These are phyloP conservation scores for Drymodes brunneopygia DNA, from an alignment of 2,113 vertebrate species.

Conservation along the genomic window DNA sequence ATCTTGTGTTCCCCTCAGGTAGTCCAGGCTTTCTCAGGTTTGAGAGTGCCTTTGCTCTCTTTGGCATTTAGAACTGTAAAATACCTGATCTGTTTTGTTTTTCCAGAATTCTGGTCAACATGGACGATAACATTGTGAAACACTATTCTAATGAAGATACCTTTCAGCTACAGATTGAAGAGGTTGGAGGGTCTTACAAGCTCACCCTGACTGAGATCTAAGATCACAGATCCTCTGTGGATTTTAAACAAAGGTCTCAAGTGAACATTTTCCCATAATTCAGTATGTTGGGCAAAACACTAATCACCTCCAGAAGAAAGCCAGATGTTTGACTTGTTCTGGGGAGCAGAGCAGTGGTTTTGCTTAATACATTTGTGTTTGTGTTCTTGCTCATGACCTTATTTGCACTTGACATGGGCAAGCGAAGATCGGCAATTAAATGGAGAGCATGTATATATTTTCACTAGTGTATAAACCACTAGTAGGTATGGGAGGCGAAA, in stretches of 20 bases:
- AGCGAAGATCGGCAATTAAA: neutral
- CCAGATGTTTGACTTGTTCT: constrained; percentile 6
- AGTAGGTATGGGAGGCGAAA: neutral
- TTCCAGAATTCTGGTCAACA: constrained; percentile 93
- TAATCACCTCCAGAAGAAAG: neutral
- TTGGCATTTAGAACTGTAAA: neutral
- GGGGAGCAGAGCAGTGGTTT: constrained; percentile 30
- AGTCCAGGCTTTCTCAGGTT: neutral
- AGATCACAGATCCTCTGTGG: constrained; percentile 7
- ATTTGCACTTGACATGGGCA: constrained; percentile 36
- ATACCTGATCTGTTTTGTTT: neutral
- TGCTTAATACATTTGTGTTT: neutral
- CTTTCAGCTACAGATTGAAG: constrained; percentile 95
- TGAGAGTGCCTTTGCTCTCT: neutral
- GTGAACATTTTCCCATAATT: neutral
- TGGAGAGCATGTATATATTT: neutral
- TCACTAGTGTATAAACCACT: constrained; percentile 20
- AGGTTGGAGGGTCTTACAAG: constrained; percentile 85
- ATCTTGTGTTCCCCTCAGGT: neutral
- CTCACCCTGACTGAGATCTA: constrained; percentile 97
- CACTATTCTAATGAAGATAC: constrained; percentile 99
- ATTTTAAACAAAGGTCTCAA: constrained; percentile 25
- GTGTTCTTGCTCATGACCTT: constrained; percentile 35
- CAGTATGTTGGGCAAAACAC: neutral
- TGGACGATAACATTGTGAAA: constrained; percentile 99